Evolutionary conservation across 2,888 invertebrate genomes (phyloP).

Genomic region (Byasa hedistus): DNA sequence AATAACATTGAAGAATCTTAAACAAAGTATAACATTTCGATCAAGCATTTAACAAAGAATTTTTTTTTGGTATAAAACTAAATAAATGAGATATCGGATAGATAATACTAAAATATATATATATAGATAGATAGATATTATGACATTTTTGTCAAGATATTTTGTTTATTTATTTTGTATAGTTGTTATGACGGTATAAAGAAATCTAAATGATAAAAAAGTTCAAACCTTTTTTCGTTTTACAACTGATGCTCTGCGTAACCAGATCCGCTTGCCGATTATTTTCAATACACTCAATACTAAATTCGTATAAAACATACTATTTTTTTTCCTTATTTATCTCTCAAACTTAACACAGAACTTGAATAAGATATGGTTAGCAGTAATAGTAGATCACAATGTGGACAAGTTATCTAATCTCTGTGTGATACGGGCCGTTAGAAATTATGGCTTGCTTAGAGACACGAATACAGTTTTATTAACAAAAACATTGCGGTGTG

Average conservation of each 20-base stretch:
- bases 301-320: constrained; percentile 6
- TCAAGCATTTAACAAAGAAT: too few relatives aligned
- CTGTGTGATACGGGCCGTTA: constrained; percentile 2
- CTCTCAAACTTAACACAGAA: constrained; percentile 1
- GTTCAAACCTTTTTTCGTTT: constrained; percentile 18
- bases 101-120: too few relatives aligned
- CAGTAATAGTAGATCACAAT: neutral
- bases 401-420: constrained; percentile 18
- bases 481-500: neutral
- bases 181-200: neutral
- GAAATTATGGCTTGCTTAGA: neutral
- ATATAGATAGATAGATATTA: too few relatives aligned
- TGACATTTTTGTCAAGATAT: too few relatives aligned
- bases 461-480: neutral
- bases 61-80: too few relatives aligned
- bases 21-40: too few relatives aligned
- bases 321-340: neutral
- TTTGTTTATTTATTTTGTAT: neutral
- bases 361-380: neutral
- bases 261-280: constrained; percentile 7
- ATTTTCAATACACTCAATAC: constrained; percentile 7
- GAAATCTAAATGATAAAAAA: neutral
- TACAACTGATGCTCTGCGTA: neutral
- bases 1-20: too few relatives aligned
- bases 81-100: too few relatives aligned